phyloP scores from a whole-genome alignment of 2,797 vertebrate species.

The Kryptolebias ocellatus region DNA sequence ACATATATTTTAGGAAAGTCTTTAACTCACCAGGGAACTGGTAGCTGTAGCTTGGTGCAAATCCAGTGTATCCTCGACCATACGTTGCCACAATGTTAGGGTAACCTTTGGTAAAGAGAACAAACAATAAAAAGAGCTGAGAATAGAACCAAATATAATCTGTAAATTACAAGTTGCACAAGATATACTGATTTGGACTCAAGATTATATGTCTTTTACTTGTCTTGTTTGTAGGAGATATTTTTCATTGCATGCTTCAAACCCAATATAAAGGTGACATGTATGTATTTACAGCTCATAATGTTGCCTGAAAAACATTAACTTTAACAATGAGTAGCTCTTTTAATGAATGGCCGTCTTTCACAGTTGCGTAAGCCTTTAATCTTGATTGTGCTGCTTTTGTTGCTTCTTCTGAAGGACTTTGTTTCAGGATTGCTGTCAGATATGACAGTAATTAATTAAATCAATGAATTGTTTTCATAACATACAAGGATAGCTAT shows the following conservation, averaged over 20 bases:
- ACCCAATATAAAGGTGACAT: constrained; percentile 32
- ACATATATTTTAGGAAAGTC: constrained; percentile 51
- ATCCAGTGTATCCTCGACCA: constrained; percentile 97
- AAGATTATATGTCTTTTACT: no score
- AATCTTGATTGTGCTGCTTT: constrained; percentile 35
- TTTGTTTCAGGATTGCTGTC: constrained; percentile 20
- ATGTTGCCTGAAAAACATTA: constrained; percentile 34
- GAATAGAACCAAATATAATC: neutral
- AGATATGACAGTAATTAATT: constrained; percentile 36
- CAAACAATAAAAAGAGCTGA: constrained; percentile 23
- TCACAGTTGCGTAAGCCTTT: constrained; percentile 41
- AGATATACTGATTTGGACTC: no score
- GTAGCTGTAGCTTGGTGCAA: constrained; percentile 98
- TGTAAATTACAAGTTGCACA: neutral
- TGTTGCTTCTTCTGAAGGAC: constrained; percentile 24
- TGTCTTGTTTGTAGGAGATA: neutral
- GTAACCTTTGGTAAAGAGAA: constrained; percentile 86
- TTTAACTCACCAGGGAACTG: constrained; percentile 95
- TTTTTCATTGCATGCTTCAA: constrained; percentile 16
- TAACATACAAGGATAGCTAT: constrained; percentile 12
- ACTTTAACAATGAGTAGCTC: constrained; percentile 29
- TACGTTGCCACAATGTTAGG: constrained; percentile 99
- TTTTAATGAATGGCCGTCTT: constrained; percentile 38
- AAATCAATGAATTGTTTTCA: constrained; percentile 36
- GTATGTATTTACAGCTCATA: constrained; percentile 21